Evolutionary conservation across 2,888 invertebrate genomes (phyloP), one percentile per base, ranked within the genome.

Genomic region (Ypsolopha sequella): DNA sequence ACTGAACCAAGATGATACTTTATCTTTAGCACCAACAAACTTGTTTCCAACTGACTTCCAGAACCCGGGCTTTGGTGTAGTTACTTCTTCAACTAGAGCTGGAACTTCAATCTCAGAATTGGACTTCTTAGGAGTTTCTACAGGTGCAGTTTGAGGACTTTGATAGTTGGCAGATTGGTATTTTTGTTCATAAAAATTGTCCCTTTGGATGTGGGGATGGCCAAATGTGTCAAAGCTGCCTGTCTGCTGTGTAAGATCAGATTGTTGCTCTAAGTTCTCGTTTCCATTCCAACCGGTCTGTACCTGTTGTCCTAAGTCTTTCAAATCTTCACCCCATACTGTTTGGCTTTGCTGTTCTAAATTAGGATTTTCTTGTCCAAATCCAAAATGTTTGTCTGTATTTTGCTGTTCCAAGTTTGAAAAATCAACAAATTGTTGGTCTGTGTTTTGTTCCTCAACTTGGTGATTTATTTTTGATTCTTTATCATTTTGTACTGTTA

Each of bases 41-140:
- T 88, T 89, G 57, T 72, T 76, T 51, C 88, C 87, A 53, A 90
- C 60, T 63, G 76, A 81, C 53, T 73, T 74, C 90, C 90, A 91
- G 64, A 91, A 89, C 14, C 89, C 85, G 47, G 82, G 67, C 50
- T 81, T 72, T 62, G 77, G 73, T 55, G 74, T 71, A n/a, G 57
- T 56, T 52, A 60, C 44, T 56, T 66, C 69, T 58, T 24, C 39
- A 13, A 48, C 38, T 9, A 9, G 36, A 24, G 58, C 54, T 55
- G 73, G 59, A 52, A 64, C 36, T 52, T 58, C 53, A 52, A 60
- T 58, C 46, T 56, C 58, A 46, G 53, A 47, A 50, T 50, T 52
- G 60, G 53, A 54, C 50, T 53, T 58, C 41, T 46, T 52, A 34
- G 47, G 52, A 51, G 50, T 47, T 58, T 51, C 53, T 56, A 24